Evolutionary conservation across 2,888 invertebrate species (phyloP).

Genomic region (Actias luna): DNA sequence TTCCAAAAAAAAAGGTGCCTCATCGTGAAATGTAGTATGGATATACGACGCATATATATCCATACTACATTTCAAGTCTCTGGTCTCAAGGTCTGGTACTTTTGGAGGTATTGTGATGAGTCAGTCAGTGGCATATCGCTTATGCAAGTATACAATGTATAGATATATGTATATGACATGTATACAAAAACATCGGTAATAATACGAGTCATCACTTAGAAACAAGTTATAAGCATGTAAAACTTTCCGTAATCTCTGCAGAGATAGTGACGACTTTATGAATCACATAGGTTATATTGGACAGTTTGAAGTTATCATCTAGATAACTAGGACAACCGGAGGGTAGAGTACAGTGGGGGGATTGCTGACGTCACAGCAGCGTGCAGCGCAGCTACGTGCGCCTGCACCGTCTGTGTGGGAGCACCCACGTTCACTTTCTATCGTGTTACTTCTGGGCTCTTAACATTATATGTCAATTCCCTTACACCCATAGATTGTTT

Average conservation of each 20-base stretch:
- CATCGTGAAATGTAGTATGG: too few relatives aligned
- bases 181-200: not conserved
- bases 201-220: not conserved
- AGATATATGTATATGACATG: too few relatives aligned
- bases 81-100: too few relatives aligned
- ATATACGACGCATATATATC: too few relatives aligned
- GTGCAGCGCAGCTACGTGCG: conserved; percentile 27
- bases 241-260: not conserved
- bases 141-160: too few relatives aligned
- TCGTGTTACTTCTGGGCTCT: conserved; percentile 42
- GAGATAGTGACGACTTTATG: not conserved
- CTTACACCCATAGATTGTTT: conserved; percentile 4
- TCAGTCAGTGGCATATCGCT: too few relatives aligned
- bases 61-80: too few relatives aligned
- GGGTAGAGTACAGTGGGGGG: conserved; percentile 25
- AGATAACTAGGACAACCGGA: conserved; percentile 29
- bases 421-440: conserved; percentile 71
- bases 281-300: conserved; percentile 31
- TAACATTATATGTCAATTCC: conserved; percentile 20
- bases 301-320: conserved; percentile 21
- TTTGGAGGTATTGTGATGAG: too few relatives aligned
- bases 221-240: not conserved
- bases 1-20: too few relatives aligned
- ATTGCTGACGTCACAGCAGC: conserved; percentile 39
- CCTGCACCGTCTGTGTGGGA: conserved; percentile 30